phyloP scores from a whole-genome alignment of 2,113 vertebrate species.

The Xenopus laevis region DNA sequence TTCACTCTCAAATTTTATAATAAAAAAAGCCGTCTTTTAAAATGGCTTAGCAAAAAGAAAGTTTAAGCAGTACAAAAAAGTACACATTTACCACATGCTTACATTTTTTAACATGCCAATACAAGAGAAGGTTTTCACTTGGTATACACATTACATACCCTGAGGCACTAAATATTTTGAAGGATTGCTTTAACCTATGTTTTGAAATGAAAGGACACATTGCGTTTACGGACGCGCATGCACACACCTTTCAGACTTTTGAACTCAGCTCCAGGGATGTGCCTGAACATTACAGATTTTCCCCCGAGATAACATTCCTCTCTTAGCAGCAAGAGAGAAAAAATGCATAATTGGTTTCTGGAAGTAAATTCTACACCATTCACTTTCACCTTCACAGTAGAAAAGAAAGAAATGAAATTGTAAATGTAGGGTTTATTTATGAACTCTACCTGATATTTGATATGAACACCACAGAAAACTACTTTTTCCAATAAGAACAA shows the following conservation, averaged over 20 bases:
- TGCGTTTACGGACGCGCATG: not conserved
- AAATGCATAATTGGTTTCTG: not conserved
- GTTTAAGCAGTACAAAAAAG: not conserved
- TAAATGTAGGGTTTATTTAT: too few relatives aligned
- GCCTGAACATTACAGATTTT: conserved; percentile 23
- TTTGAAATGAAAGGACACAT: conserved; percentile 29
- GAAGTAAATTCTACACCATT: not conserved
- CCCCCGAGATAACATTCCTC: conserved; percentile 23
- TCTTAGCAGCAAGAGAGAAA: conserved; percentile 3
- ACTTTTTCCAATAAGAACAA: too few relatives aligned
- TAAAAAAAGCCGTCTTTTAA: too few relatives aligned
- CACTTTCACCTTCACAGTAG: not conserved
- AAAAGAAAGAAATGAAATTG: too few relatives aligned
- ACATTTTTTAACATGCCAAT: conserved; percentile 39
- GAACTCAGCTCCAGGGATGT: conserved; percentile 15
- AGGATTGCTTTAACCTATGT: conserved; percentile 6
- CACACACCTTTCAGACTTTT: not conserved
- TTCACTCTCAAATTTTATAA: too few relatives aligned
- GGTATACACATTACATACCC: conserved; percentile 1
- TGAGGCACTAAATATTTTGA: conserved; percentile 4
- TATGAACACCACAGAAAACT: too few relatives aligned
- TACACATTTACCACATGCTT: not conserved
- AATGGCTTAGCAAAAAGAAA: not conserved
- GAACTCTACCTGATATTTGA: too few relatives aligned
- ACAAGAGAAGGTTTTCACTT: conserved; percentile 24